A percentile compares a stretch with the other conserved stretches of the same genome.
These are phyloP conservation scores for Nycticryphes semicollaris DNA, from an alignment of 2,113 vertebrate genomes.

Conservation along the genomic window DNA sequence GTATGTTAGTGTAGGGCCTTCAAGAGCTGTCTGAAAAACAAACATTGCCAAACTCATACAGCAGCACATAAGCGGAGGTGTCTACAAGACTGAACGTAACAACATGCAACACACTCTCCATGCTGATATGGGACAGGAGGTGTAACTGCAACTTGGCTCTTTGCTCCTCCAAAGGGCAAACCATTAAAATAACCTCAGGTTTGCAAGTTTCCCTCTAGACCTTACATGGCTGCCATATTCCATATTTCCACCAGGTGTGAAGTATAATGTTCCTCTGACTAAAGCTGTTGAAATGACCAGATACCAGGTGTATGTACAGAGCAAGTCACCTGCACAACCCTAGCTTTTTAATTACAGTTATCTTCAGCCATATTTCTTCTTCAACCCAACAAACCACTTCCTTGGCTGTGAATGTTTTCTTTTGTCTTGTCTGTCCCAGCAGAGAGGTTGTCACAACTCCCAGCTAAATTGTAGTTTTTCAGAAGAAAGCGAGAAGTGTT, in stretches of 20 bases:
- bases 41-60: accelerated
- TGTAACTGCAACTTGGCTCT: neutral
- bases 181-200: neutral
- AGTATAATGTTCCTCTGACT: neutral
- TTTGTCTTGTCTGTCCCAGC: neutral
- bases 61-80: neutral
- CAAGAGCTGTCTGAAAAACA: neutral
- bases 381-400: neutral
- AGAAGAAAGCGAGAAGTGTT: neutral
- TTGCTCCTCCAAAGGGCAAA: neutral
- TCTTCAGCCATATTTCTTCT: neutral
- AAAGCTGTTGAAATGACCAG: neutral
- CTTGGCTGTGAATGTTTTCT: neutral
- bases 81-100: neutral
- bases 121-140: neutral
- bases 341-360: neutral
- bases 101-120: accelerated
- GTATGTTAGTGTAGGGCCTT: neutral
- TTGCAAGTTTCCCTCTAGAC: neutral
- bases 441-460: neutral
- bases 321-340: neutral
- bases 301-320: neutral
- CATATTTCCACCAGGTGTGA: neutral
- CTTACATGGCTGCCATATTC: neutral
- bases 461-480: neutral